Conservation (phyloP, 2,888 invertebrate species). For the Sesia bembeciformis region DNA sequence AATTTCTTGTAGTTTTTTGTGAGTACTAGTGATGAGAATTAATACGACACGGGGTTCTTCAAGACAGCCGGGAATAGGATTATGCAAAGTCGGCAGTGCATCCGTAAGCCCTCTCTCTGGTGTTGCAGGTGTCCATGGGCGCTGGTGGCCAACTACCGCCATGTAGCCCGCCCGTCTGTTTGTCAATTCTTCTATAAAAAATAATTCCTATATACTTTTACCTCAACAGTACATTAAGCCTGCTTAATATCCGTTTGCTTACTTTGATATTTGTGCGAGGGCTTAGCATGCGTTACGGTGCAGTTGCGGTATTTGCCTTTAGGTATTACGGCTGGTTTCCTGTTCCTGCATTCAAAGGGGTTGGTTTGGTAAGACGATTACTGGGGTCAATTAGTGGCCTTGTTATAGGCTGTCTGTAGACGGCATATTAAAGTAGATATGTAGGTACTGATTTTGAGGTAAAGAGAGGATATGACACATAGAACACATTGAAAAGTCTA, state of each 20-base stretch:
- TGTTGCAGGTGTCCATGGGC: too few relatives aligned
- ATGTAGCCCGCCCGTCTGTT: not conserved
- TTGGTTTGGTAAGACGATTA: conserved; percentile 36
- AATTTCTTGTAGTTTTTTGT: too few relatives aligned
- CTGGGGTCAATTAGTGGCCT: conserved; percentile 42
- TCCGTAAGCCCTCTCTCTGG: too few relatives aligned
- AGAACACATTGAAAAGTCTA: too few relatives aligned
- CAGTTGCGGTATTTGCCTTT: conserved; percentile 37
- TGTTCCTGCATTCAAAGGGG: conserved; percentile 36
- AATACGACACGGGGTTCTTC: too few relatives aligned
- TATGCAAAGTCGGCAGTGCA: too few relatives aligned
- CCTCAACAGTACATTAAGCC: conserved; percentile 36
- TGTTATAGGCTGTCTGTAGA: conserved; percentile 15
- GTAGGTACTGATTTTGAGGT: too few relatives aligned
- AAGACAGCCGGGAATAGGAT: too few relatives aligned
- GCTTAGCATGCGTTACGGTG: conserved; percentile 40
- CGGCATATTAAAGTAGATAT: conserved; percentile 4
- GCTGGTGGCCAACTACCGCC: too few relatives aligned
- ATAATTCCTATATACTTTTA: conserved; percentile 8
- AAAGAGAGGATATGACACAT: too few relatives aligned
- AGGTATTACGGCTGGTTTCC: conserved; percentile 21
- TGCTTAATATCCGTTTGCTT: conserved; percentile 56
- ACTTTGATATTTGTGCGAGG: conserved; percentile 56
- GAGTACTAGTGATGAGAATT: too few relatives aligned
- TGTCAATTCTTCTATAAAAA: not conserved